Evolutionary conservation across 2,113 vertebrate species (phyloP), one percentile per base, ranked within the genome.

Genomic region (Theropithecus gelada): DNA sequence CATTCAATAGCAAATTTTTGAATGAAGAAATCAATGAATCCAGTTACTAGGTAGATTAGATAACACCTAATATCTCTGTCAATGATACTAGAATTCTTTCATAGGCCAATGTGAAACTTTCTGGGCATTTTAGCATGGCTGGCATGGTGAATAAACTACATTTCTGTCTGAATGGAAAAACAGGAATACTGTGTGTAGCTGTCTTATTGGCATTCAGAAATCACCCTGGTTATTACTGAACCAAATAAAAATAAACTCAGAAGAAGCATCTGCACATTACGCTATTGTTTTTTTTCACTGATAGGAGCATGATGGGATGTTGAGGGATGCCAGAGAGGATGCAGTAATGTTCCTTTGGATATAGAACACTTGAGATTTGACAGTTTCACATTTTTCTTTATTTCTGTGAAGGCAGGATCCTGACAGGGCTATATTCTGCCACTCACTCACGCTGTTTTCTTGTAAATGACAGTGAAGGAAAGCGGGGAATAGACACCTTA

Each of bases 301-400:
- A 90, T 75, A n/a, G 84, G 48, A 78, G 38, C 80, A 90, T 97
- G 76, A 96, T 94, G 94, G 92, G 97, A 88, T 91, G 78, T 30
- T 82, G 93, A 59, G 38, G 52, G 59, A 98, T 98, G 97, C 97
- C 96, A 96, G 97, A 94, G 97, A 98, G 95, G 97, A 98, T 88
- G 96, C 94, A 97, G 93, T 98, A 97, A 98, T 98, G 98, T 97
- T 98, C 90, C 93, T 97, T 96, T 94, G 97, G 98, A 98, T 98
- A 97, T 95, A 96, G 97, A 98, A 98, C 98, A 97, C 98, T 98
- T 97, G 98, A 96, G 97, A 98, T 95, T 97, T 98, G 98, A 98
- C 98, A 98, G 97, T 96, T 97, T 95, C 98, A 93, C 98, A 98
- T 99, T 99, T 98, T 98, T 99, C 98, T 98, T 98, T 98, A 98